Percentiles rank a stretch among this genome's conserved stretches.
Conservation (phyloP, 1,140 invertebrate species). For the Lepidurus packardi region DNA sequence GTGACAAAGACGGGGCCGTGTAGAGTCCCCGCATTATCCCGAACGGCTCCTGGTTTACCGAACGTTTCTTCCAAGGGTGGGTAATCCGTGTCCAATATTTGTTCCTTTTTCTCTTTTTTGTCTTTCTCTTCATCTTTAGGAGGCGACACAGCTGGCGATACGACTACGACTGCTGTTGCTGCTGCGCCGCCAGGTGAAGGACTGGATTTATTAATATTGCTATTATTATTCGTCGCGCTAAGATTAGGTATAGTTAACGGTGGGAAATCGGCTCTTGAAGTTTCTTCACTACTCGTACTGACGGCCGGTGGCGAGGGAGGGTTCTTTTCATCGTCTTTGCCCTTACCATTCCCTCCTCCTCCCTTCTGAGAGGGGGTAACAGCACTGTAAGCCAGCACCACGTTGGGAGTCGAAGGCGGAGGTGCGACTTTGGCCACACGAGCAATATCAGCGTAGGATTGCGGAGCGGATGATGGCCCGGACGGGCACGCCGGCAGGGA, state of each 20-base stretch:
- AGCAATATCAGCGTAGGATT: slow-evolving; percentile 33
- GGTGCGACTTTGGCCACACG: background rate
- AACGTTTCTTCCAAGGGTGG: background rate
- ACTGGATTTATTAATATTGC: background rate
- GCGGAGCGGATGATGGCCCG: slow-evolving; percentile 24
- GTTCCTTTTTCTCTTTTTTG: background rate
- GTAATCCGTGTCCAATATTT: background rate
- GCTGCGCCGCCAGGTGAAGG: background rate
- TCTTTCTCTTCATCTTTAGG: background rate
- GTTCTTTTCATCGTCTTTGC: background rate
- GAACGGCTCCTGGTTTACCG: background rate
- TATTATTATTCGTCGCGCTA: background rate
- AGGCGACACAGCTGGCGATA: background rate
- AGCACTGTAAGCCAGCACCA: background rate
- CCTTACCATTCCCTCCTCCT: background rate
- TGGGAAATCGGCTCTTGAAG: background rate
- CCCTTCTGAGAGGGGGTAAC: background rate
- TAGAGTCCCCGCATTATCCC: background rate
- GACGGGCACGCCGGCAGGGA: slow-evolving; percentile 32
- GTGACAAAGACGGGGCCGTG: background rate
- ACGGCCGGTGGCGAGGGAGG: background rate
- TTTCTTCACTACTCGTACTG: background rate
- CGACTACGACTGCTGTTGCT: background rate
- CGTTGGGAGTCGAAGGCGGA: background rate
- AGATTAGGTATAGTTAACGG: background rate